Percentiles rank a stretch among this genome's conserved stretches.
phyloP scores from a whole-genome alignment of 2,797 vertebrate species.

The Myiothlypis coronata region DNA sequence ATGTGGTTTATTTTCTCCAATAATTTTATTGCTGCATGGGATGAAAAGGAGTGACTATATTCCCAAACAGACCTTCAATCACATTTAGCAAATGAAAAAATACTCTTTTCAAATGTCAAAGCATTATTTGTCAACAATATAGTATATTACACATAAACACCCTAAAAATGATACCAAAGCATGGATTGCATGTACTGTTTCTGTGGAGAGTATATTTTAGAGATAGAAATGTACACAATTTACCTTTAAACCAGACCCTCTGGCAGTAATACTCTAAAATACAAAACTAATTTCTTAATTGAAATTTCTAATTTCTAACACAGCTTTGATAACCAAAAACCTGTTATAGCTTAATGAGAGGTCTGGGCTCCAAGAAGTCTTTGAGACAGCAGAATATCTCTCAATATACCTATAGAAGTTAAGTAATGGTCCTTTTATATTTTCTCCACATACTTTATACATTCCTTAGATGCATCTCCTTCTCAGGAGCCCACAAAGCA shows the following conservation, averaged over 20 bases:
- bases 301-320: neutral
- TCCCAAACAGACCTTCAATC: neutral
- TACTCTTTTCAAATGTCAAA: neutral
- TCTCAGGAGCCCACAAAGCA: neutral
- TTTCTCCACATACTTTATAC: neutral
- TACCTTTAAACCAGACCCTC: neutral
- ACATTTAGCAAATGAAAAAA: neutral
- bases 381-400: neutral
- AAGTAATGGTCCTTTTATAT: neutral
- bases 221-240: neutral
- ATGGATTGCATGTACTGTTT: neutral
- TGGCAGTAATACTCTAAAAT: neutral
- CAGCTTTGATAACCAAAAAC: neutral
- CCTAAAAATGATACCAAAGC: neutral
- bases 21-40: neutral
- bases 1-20: neutral
- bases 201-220: neutral
- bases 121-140: neutral
- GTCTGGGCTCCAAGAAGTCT: neutral
- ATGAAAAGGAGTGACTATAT: neutral
- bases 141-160: neutral
- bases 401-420: neutral
- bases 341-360: neutral
- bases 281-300: neutral
- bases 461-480: neutral